Base-by-base conservation (phyloP, 2,113 vertebrate species). In the Pterophyllum scalare region DNA sequence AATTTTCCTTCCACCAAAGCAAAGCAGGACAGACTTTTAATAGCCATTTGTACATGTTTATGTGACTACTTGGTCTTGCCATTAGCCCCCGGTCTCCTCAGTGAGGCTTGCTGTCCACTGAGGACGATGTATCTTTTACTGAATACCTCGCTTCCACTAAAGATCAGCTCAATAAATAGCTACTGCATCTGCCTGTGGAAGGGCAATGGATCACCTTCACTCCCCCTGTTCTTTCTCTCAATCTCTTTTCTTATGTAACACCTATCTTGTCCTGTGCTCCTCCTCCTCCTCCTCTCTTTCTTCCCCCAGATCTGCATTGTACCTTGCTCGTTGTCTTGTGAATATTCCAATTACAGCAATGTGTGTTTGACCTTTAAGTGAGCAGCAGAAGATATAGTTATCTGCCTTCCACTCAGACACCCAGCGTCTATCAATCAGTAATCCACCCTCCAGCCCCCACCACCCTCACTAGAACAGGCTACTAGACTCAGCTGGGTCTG, bases 371-470 rank as follows among this genome's bases (percentile, higher is more conserved):
- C 97, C 97, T 99, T 99, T 99, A 96, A 96, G 96, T 96, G 97
- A 97, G 96, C 96, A 95, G 96, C 93, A 94, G 97, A 96, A 97
- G 97, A 98, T 97, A 98, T 96, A 97, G 97, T 98, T 98, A 98
- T 98, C 97, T 97, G 96, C 97, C 96, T 96, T 96, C 97, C 95
- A 96, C 96, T 96, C 95, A 97, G 97, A 98, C 97, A 97, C 95
- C 95, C 95, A 94, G 96, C 95, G 95, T 97, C 97, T 98, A 98
- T 98, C 98, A 98, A 97, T 99, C 98, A 99, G 96, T 90, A 95
- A 95, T 95, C 96, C 96, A 95, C 96, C 33, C 74, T 81, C 15
- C 49, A 56, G 24, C 67, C 67, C 43, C n/a, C 35, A 15, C 56
- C 62, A 3, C 52, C 61, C 22, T 20, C 49, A 31, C 74, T 72